Base-by-base conservation (phyloP, 2,888 invertebrate species). In the Apotomis capreana region DNA sequence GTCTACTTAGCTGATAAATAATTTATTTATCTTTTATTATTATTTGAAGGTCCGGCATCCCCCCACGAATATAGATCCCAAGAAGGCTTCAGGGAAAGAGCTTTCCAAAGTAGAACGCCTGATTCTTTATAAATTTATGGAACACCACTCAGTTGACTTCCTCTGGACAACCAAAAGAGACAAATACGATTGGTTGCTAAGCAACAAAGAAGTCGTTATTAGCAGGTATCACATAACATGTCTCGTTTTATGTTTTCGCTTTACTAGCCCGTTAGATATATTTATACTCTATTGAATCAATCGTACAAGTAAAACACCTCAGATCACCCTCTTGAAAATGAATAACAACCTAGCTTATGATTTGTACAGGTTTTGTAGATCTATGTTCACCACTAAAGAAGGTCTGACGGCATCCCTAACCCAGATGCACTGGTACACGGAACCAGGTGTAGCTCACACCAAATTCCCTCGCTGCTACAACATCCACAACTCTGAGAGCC, bases 341-440 rank as follows among this genome's bases (percentile, higher is more conserved):
- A 44, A 49, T 9, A 59, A 44, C n/a, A 40, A 13, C 13, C 40
- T 37, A 9, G 59, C 13, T 40, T 57, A 60, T 51, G 61, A 55
- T 60, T 68, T 8, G 10, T 54, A 5, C 37, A 57, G 98, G 81
- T 98, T 97, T 87, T 96, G 96, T 78, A 95, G 97, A 80, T 97
- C 98, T 0, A 95, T 96, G 67, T 98, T 98, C 84, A 98, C 98
- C 0, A 98, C 98, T 0, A 99, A 99, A 94, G 98, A 98, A 87
- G 97, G 97, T 3, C 88, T 98, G 49, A 97, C 97, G 76, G 92
- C 95, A 36, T 95, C 96, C 73, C 88, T 98, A 54, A 95, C 96
- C 64, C 97, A 97, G 84, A 95, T 97, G 91, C 96, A 97, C 84
- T 97, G 97, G 97, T 96, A 96, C 84, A 96, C 96, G 63, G 97